Evolutionary conservation across 2,888 invertebrate genomes (phyloP).

Genomic region (Athrips mouffetella): DNA sequence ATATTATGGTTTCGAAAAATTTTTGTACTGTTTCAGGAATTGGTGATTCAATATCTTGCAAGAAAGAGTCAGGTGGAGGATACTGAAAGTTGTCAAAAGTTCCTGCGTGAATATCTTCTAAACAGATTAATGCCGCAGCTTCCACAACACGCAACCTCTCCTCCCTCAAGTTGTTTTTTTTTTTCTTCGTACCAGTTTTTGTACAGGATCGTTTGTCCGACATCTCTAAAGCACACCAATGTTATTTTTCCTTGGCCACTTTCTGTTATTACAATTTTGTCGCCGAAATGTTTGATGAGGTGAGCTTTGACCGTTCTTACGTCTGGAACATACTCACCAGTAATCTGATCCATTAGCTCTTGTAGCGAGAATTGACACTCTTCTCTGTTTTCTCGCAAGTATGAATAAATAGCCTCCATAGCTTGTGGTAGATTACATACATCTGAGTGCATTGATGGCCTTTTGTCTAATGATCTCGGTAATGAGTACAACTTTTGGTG

Average conservation of each 20-base stretch:
- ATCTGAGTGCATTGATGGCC: neutral
- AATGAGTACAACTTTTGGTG: neutral
- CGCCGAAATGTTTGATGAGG: neutral
- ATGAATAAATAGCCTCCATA: neutral
- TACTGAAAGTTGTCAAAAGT: neutral
- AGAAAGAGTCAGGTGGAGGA: neutral
- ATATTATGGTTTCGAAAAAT: neutral
- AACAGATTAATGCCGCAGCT: neutral
- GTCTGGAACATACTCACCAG: neutral
- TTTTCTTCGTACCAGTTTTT: neutral
- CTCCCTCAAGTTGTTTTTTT: neutral
- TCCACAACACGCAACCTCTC: neutral
- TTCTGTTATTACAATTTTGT: neutral
- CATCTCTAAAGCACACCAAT: neutral
- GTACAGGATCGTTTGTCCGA: neutral
- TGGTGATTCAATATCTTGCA: neutral
- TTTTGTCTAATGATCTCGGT: no score
- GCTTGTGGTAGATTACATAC: neutral
- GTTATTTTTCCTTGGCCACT: no score
- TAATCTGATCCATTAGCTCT: no score
- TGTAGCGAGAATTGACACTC: neutral
- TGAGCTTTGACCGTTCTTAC: neutral
- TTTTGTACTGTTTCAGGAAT: neutral
- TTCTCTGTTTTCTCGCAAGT: neutral
- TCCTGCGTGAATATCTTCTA: neutral